These are phyloP conservation scores for Zosterops japonicus DNA, from an alignment of 2,113 vertebrate species.

Conservation along the genomic window DNA sequence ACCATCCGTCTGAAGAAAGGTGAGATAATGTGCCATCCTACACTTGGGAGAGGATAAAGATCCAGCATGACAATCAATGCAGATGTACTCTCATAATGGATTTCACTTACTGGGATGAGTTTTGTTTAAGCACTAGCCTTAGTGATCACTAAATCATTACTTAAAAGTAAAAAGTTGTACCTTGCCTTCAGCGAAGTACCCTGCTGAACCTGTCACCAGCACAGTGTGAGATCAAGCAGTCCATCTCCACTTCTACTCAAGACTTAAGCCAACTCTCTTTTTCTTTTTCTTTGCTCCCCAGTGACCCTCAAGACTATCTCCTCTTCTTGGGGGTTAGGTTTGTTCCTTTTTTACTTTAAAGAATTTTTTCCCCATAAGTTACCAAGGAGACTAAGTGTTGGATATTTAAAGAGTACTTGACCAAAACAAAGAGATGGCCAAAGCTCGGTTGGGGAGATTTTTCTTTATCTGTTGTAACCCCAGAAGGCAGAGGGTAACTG, in stretches of 20 bases:
- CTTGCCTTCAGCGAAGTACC: not conserved
- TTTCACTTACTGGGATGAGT: constrained; percentile 64
- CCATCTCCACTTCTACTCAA: not conserved
- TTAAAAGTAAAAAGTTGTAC: constrained; percentile 39
- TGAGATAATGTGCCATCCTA: constrained; percentile 50
- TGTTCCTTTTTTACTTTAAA: too few species aligned
- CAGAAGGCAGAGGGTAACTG: too few species aligned
- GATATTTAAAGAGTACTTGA: too few species aligned
- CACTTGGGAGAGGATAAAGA: constrained; percentile 53
- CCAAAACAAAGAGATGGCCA: too few species aligned
- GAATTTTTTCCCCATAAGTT: too few species aligned
- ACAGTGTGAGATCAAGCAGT: not conserved
- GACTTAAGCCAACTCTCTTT: not conserved
- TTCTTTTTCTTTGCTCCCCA: not conserved
- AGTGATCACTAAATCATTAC: constrained; percentile 48
- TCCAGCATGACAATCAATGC: constrained; percentile 55
- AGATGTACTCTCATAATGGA: constrained; percentile 62
- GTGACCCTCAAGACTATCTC: not conserved
- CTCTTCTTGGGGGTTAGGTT: too few species aligned
- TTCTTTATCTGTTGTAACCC: too few species aligned
- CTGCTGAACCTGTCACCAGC: not conserved
- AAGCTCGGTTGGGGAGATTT: too few species aligned
- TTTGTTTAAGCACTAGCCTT: constrained; percentile 51
- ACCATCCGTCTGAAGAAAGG: constrained; percentile 46
- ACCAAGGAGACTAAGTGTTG: too few species aligned